Evolutionary conservation across 2,888 invertebrate species (phyloP).

Genomic region (Platynereis dumerilii): DNA sequence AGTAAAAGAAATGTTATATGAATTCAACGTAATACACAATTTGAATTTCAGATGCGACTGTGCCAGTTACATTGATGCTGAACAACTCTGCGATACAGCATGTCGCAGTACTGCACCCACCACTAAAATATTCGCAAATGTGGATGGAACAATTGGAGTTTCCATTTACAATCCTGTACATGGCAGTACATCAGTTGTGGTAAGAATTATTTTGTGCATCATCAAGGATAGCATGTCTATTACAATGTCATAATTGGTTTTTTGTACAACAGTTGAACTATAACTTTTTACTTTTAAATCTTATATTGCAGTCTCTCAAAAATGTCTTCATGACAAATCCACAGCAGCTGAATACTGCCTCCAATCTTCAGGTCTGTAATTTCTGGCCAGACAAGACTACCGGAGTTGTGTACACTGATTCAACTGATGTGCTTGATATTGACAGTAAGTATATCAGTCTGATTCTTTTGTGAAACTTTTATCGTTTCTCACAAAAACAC

Average conservation of each 20-base stretch:
- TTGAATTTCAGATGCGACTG: slow-evolving; percentile 52
- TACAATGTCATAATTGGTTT: no score
- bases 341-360: no score
- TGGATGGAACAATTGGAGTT: slow-evolving; percentile 43
- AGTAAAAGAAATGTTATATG: no score
- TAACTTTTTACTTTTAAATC: no score
- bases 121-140: slow-evolving; percentile 32
- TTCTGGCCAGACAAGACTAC: slow-evolving; percentile 45
- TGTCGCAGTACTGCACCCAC: slow-evolving; percentile 45
- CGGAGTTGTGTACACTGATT: slow-evolving; percentile 40
- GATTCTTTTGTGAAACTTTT: neutral
- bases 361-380: slow-evolving; percentile 36
- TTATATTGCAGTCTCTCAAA: neutral
- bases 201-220: no score
- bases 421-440: slow-evolving; percentile 34
- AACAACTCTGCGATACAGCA: slow-evolving; percentile 46
- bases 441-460: slow-evolving; percentile 33
- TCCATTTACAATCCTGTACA: slow-evolving; percentile 42
- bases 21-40: no score
- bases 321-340: slow-evolving; percentile 16
- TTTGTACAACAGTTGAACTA: no score
- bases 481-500: no score
- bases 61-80: slow-evolving; percentile 42
- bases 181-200: slow-evolving; percentile 27
- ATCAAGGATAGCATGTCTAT: no score